These are phyloP conservation scores for Urocitellus parryii DNA, from an alignment of 2,113 vertebrate genomes.

Conservation along the genomic window DNA sequence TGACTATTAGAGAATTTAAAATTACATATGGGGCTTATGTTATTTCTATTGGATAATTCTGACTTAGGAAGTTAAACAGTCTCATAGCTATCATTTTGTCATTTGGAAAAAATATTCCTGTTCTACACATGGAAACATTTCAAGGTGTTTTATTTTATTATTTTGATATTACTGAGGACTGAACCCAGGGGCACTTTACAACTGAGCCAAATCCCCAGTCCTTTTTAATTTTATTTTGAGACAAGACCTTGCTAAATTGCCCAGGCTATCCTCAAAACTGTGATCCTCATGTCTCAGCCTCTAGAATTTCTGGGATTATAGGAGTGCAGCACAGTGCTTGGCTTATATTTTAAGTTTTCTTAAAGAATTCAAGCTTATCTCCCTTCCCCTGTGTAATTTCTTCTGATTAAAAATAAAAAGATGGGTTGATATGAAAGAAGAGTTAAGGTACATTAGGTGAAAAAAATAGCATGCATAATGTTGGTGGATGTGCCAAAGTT, in stretches of 20 bases:
- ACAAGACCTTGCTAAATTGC: not conserved
- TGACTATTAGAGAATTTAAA: not conserved
- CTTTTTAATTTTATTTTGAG: not conserved
- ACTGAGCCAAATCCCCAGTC: not conserved
- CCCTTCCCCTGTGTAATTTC: not conserved
- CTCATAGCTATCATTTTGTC: not conserved
- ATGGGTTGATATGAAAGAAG: constrained; percentile 19
- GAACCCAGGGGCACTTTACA: not conserved
- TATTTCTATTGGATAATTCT: not conserved
- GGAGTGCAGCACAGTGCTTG: too few relatives aligned
- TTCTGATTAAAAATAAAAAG: constrained; percentile 58
- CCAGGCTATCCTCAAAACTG: not conserved
- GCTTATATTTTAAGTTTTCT: not conserved
- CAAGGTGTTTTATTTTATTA: not conserved
- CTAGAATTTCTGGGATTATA: not conserved
- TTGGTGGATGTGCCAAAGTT: not conserved
- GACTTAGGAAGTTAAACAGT: not conserved
- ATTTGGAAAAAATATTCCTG: constrained; percentile 20
- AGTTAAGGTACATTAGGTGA: not conserved
- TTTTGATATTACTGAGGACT: not conserved
- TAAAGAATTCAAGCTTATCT: not conserved
- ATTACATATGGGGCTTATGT: not conserved
- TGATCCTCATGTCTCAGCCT: not conserved
- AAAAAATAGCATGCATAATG: not conserved
- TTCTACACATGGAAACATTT: constrained; percentile 34